phyloP scores from a whole-genome alignment of 2,797 vertebrate genomes.

The Sebastes melanostomus region DNA sequence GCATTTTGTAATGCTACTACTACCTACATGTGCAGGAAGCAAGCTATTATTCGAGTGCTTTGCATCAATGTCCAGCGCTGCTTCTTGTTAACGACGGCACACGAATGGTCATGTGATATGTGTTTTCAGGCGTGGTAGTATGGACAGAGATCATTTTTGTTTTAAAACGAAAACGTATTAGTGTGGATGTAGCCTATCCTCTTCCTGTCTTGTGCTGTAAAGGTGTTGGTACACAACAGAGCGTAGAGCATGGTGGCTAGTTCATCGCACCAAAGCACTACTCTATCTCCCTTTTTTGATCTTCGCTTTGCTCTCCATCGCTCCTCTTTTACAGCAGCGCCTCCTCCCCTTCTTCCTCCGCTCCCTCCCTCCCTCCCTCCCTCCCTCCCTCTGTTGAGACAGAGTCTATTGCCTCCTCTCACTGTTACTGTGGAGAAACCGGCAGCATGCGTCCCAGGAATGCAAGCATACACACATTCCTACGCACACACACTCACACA shows the following conservation, averaged over 20 bases:
- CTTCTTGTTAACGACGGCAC: accelerated
- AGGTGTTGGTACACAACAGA: not conserved
- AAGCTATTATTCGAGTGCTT: too few species aligned
- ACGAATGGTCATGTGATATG: too few species aligned
- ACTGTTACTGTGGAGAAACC: constrained; percentile 79
- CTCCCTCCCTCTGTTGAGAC: constrained; percentile 40
- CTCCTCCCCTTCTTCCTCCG: not conserved
- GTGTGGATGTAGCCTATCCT: not conserved
- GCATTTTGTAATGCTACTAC: too few species aligned
- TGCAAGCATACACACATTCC: constrained; percentile 66
- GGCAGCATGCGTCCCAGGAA: constrained; percentile 78
- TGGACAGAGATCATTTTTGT: too few species aligned
- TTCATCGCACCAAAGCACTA: not conserved
- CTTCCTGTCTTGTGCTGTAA: not conserved
- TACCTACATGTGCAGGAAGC: too few species aligned
- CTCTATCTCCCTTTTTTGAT: not conserved
- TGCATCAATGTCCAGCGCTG: too few species aligned
- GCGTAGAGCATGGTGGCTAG: not conserved
- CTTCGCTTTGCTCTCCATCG: not conserved
- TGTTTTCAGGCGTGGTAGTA: too few species aligned
- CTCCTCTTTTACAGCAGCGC: not conserved
- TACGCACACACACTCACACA: constrained; percentile 6
- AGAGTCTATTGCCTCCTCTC: constrained; percentile 48
- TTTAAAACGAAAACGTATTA: too few species aligned
- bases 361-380: constrained; percentile 3